A percentile compares a stretch with the other conserved stretches of the same genome.
These are phyloP conservation scores for Channa argus DNA, from an alignment of 2,113 vertebrate genomes.

Conservation along the genomic window DNA sequence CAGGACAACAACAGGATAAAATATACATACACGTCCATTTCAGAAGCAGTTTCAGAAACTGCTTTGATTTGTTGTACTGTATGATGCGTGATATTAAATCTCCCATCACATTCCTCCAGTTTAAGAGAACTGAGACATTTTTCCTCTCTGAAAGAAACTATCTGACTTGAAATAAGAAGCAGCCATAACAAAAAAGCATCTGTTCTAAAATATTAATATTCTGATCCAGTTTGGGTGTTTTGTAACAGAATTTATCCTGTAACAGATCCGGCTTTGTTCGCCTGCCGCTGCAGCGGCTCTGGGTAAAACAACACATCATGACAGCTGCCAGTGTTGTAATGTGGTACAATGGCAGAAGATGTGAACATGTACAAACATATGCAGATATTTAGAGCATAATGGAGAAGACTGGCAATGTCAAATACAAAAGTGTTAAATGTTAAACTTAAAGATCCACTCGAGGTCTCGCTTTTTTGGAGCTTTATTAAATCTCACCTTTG, in stretches of 20 bases:
- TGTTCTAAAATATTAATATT: conserved; percentile 89
- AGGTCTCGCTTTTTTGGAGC: background rate
- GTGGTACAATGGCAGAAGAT: background rate
- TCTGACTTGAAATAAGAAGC: conserved; percentile 50
- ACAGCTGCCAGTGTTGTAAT: background rate
- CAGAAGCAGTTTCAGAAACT: too few relatives aligned
- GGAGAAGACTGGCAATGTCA: background rate
- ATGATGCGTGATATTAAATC: too few relatives aligned
- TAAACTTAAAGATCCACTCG: background rate
- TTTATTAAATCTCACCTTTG: background rate
- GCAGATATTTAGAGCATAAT: background rate
- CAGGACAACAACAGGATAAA: too few relatives aligned
- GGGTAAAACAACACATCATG: conserved; percentile 28
- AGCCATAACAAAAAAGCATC: conserved; percentile 83
- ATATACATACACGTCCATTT: too few relatives aligned
- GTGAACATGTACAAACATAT: background rate
- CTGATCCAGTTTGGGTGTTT: conserved; percentile 87
- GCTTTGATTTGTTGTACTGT: too few relatives aligned
- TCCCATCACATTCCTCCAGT: background rate
- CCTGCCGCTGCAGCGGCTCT: background rate
- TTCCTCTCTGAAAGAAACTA: conserved; percentile 23
- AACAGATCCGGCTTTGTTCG: conserved; percentile 84
- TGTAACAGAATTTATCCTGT: conserved; percentile 80
- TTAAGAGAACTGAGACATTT: background rate
- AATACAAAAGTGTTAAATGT: background rate